phyloP scores from a whole-genome alignment of 2,888 invertebrate genomes.

The Sepioteuthis lessoniana region DNA sequence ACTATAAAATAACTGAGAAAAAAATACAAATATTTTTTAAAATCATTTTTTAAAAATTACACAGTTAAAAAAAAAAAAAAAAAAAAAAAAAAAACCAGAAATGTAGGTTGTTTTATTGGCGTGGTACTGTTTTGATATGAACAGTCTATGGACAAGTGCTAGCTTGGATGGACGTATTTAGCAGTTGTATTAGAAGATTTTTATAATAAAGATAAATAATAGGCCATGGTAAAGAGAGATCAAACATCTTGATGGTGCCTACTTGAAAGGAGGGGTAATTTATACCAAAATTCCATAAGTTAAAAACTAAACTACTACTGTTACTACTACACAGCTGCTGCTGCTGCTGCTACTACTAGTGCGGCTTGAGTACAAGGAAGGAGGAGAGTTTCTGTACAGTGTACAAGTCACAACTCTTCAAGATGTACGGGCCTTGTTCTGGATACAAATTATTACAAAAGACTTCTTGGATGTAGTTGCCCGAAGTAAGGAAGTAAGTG shows the following conservation, averaged over 20 bases:
- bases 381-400: background rate
- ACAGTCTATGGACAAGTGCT: conserved; percentile 18
- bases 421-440: conserved; percentile 33
- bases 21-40: too few species aligned
- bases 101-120: background rate
- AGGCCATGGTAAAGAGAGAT: background rate
- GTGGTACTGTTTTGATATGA: background rate
- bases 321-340: background rate
- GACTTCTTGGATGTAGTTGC: conserved; percentile 21
- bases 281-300: conserved; percentile 23
- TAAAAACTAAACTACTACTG: background rate
- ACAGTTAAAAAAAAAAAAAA: too few species aligned
- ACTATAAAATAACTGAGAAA: background rate
- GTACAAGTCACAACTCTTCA: conserved; percentile 33
- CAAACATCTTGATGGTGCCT: conserved; percentile 33
- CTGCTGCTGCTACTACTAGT: conserved; percentile 33
- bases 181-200: background rate
- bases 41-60: too few species aligned
- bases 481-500: conserved; percentile 6
- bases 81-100: conserved; percentile 5
- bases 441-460: conserved; percentile 33
- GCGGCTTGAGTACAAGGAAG: background rate
- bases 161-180: background rate
- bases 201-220: background rate
- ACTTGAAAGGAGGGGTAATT: background rate